These are phyloP conservation scores for Peromyscus nudipes DNA, from an alignment of 2,797 vertebrate species.

Conservation along the genomic window DNA sequence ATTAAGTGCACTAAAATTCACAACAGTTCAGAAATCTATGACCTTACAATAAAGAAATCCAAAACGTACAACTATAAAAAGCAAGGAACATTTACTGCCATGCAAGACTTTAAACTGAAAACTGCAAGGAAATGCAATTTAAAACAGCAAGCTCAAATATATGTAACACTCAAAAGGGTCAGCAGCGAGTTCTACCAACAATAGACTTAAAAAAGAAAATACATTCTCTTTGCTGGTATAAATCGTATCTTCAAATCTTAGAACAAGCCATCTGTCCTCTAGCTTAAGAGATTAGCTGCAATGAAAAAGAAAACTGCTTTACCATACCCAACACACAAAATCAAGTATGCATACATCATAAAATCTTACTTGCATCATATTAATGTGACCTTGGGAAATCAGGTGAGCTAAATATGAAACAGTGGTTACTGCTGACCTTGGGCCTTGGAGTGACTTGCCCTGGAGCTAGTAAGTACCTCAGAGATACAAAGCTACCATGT, in stretches of 20 bases:
- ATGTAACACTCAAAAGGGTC: constrained; percentile 85
- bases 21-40: constrained; percentile 79
- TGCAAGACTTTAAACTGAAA: constrained; percentile 89
- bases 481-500: background rate
- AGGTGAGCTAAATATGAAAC: background rate
- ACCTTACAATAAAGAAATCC: constrained; percentile 84
- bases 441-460: background rate
- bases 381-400: background rate
- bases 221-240: constrained; percentile 91
- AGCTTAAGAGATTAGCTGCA: constrained; percentile 91
- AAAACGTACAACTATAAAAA: constrained; percentile 88
- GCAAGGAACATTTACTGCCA: constrained; percentile 86
- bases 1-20: constrained; percentile 84
- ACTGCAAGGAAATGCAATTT: constrained; percentile 86
- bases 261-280: constrained; percentile 81
- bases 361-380: background rate
- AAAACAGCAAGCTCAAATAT: constrained; percentile 86
- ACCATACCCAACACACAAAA: background rate
- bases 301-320: constrained; percentile 79
- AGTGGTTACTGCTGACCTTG: background rate
- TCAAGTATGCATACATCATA: background rate
- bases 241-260: constrained; percentile 88
- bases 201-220: constrained; percentile 85
- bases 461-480: background rate
- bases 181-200: constrained; percentile 86